Percentiles rank a stretch among this genome's conserved stretches.
Conservation (phyloP, 2,113 vertebrate species). For the Neodon shergylaensis region DNA sequence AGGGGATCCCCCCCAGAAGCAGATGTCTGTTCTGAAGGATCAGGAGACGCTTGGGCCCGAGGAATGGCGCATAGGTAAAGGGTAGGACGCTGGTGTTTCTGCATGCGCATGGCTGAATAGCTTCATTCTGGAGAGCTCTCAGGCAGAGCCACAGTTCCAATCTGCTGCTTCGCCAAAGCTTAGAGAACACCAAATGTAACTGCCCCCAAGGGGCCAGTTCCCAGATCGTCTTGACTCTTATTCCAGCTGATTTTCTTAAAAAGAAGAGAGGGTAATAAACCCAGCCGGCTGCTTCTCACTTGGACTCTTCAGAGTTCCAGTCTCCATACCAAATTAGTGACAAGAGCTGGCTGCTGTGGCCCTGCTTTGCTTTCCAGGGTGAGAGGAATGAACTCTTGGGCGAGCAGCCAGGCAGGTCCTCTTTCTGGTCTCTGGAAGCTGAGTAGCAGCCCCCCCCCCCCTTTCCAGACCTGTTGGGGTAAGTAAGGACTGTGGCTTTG, state of each 20-base stretch:
- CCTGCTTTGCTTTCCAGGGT: background rate
- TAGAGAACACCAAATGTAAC: conserved; percentile 3
- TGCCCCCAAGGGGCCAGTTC: background rate
- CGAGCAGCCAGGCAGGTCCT: background rate
- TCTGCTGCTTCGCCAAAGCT: conserved; percentile 1
- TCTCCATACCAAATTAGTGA: conserved; percentile 23
- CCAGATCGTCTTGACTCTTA: conserved; percentile 47
- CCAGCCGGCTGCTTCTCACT: conserved; percentile 58
- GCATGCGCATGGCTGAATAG: background rate
- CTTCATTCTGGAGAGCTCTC: conserved; percentile 1
- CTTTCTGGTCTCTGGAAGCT: background rate
- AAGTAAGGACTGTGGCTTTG: background rate
- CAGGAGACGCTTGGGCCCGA: background rate
- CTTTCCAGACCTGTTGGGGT: background rate
- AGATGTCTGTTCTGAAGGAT: conserved; percentile 6
- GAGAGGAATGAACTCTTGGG: background rate
- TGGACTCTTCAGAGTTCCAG: conserved; percentile 41
- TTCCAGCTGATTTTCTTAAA: conserved; percentile 51
- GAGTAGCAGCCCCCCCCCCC: background rate
- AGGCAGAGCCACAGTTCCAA: background rate
- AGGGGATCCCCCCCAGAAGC: background rate
- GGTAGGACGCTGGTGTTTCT: background rate
- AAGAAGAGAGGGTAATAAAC: background rate
- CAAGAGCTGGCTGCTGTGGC: conserved; percentile 30
- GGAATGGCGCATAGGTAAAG: background rate